Conservation (phyloP, 92 coral and sea anemone genomes). For the Epizoanthus scotinus region DNA sequence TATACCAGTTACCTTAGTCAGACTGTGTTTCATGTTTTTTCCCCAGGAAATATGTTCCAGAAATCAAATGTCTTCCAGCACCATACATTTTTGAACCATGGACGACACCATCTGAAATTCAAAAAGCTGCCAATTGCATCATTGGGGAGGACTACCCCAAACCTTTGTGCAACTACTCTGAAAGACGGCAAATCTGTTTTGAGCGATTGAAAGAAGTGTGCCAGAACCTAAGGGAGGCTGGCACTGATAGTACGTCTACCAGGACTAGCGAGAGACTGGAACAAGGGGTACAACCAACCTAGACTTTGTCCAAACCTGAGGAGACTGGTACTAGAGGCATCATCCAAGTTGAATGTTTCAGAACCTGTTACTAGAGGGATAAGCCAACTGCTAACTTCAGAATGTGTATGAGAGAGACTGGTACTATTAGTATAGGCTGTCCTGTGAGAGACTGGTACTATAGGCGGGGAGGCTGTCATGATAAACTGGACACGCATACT, state of each 20-base stretch:
- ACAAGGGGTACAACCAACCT: too few relatives aligned
- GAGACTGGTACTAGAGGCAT: too few relatives aligned
- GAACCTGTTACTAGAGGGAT: conserved; percentile 63
- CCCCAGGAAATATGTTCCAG: conserved; percentile 86
- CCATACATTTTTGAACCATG: conserved; percentile 91
- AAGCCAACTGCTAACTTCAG: too few relatives aligned
- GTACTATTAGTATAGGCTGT: too few relatives aligned
- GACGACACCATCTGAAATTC: conserved; percentile 75
- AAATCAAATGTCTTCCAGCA: conserved; percentile 76
- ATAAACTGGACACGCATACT: too few relatives aligned
- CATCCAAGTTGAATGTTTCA: conserved; percentile 30
- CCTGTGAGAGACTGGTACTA: too few relatives aligned
- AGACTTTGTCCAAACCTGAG: too few relatives aligned
- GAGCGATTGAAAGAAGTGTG: conserved; percentile 68
- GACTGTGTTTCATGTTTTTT: background rate
- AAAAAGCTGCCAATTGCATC: conserved; percentile 75
- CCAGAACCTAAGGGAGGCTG: conserved; percentile 60
- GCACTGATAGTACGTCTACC: conserved; percentile 38
- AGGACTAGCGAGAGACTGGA: too few relatives aligned
- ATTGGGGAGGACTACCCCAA: conserved; percentile 86
- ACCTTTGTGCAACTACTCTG: conserved; percentile 66
- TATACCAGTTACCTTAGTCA: too few relatives aligned
- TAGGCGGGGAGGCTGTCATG: too few relatives aligned
- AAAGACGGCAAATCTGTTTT: conserved; percentile 67
- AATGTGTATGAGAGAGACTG: too few relatives aligned